Evolutionary conservation across 2,797 vertebrate genomes (phyloP), one percentile per base, ranked within the genome.

Genomic region (Parotocinclus haroldoi): DNA sequence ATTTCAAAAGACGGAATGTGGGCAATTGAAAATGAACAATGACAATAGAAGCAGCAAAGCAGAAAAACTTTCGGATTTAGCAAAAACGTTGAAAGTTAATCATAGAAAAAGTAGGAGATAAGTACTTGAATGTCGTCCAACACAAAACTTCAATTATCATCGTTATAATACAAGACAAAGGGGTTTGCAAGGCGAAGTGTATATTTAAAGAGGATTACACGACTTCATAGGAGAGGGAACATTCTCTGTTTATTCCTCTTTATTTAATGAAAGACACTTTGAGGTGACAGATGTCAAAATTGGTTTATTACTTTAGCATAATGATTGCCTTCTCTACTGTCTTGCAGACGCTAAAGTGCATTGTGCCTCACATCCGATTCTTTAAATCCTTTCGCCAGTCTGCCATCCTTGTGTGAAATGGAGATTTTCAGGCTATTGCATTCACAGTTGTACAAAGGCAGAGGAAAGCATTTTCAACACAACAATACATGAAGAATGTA

Each of bases 91-190:
- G 76, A 88, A 90, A 90, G 81, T 87, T 88, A 89, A 87, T 91
- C 89, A 89, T 86, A 86, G 80, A 87, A 87, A 87, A 81, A 84
- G 82, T 69, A 66, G 63, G 80, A 85, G 88, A 90, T 90, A 89
- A 90, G 87, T 89, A 86, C 84, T 87, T 87, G 88, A 90, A 89
- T 87, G 88, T 86, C 77, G 84, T 86, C 81, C 81, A 87, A 90
- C 85, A 88, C 70, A 88, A 89, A 89, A 88, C 84, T 81, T 85
- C 86, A 91, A 90, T 90, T 89, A 90, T 88, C 85, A 87, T 83
- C 83, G 87, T 86, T 85, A 86, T 81, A 80, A 85, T 85, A 88
- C 86, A 84, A 88, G 84, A 89, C 87, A 88, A 85, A 88, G 89
- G 82, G 72, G 81, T 87, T 81, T 76, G 80, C 73, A 73, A 90